These are phyloP conservation scores for Channa maculata DNA, from an alignment of 2,113 vertebrate genomes.

Conservation along the genomic window DNA sequence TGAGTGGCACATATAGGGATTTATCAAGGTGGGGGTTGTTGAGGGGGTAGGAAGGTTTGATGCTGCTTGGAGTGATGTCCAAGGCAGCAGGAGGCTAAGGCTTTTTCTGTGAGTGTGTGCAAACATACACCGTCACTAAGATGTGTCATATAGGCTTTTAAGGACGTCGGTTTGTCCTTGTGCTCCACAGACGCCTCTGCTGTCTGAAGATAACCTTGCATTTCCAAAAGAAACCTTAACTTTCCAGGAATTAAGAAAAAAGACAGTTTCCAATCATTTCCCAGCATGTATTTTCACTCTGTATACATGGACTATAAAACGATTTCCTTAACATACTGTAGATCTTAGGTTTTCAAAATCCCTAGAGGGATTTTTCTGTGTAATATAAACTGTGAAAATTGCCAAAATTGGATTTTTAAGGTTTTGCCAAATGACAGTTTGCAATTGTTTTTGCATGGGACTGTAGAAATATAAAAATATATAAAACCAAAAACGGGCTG, in stretches of 20 bases:
- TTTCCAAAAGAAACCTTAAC: constrained; percentile 48
- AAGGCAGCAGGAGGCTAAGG: constrained; percentile 77
- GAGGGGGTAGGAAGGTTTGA: constrained; percentile 49
- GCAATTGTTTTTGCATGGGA: constrained; percentile 60
- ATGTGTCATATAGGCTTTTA: constrained; percentile 66
- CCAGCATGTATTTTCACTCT: constrained; percentile 36
- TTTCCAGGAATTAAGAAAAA: constrained; percentile 35
- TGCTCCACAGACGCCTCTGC: constrained; percentile 35
- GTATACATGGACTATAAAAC: constrained; percentile 54
- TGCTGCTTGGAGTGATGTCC: constrained; percentile 65
- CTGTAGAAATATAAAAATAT: constrained; percentile 81
- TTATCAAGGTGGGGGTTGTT: constrained; percentile 54
- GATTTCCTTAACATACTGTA: constrained; percentile 44
- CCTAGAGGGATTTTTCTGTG: constrained; percentile 42
- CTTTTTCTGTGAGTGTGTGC: constrained; percentile 83
- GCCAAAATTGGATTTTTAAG: constrained; percentile 65
- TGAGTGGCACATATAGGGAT: constrained; percentile 67
- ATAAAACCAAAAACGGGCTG: constrained; percentile 69
- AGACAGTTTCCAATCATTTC: constrained; percentile 34
- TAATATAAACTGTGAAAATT: constrained; percentile 71
- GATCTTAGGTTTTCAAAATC: constrained; percentile 39
- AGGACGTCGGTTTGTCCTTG: constrained; percentile 44
- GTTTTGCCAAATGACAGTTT: constrained; percentile 62
- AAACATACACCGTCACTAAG: constrained; percentile 75
- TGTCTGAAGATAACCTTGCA: constrained; percentile 44